These are phyloP conservation scores for Leptonema lineaticorne DNA, from an alignment of 1,140 invertebrate species.

Conservation along the genomic window DNA sequence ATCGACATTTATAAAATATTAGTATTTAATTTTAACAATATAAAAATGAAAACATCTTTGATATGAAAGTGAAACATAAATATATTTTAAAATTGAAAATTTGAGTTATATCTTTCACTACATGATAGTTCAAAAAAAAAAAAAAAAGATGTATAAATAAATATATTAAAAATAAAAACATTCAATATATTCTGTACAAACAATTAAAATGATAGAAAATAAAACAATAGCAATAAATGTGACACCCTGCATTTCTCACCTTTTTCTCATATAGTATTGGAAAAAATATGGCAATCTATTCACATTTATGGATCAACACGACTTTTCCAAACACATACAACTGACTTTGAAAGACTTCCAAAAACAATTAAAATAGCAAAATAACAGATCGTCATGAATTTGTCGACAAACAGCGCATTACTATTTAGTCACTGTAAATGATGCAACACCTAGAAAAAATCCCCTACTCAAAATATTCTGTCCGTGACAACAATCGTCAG, in stretches of 20 bases:
- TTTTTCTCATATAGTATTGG: constrained; percentile 35
- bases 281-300: constrained; percentile 40
- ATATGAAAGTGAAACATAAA: constrained; percentile 1
- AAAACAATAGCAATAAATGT: constrained; percentile 39
- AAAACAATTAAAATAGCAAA: constrained; percentile 40
- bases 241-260: constrained; percentile 42
- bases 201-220: constrained; percentile 12
- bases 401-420: constrained; percentile 25
- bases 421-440: constrained; percentile 16
- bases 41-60: not conserved
- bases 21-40: not conserved
- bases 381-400: constrained; percentile 25
- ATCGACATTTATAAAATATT: not conserved
- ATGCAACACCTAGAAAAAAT: constrained; percentile 37
- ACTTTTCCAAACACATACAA: constrained; percentile 39
- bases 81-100: too few relatives aligned
- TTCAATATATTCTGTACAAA: too few relatives aligned
- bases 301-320: constrained; percentile 36
- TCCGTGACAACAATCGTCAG: constrained; percentile 2
- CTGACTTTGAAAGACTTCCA: constrained; percentile 32
- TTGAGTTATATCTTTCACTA: too few relatives aligned
- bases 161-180: not conserved
- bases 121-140: too few relatives aligned
- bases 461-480: constrained; percentile 23
- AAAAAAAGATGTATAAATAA: not conserved